Base-by-base conservation (phyloP, 2,797 vertebrate genomes). In the Clarias fuscus region DNA sequence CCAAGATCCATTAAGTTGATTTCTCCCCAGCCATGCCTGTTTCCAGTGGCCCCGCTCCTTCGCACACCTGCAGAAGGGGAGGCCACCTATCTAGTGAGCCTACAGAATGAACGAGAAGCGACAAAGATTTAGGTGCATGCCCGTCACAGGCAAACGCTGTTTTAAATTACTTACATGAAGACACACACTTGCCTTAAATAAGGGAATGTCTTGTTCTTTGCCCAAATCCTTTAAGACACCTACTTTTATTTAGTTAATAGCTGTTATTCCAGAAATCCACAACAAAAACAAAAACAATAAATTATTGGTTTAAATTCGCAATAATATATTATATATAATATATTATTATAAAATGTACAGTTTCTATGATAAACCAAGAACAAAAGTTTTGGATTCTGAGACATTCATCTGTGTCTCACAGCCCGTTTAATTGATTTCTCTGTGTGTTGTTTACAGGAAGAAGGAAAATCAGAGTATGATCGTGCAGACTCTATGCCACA, bases 401-500 rank as follows among this genome's bases (percentile, higher is more conserved):
- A 83, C 37, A 40, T 48, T 82, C 30, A 58, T 11, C 59, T 27
- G 27, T 67, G 40, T 7, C 30, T 18, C 20, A 82, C 20, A 58
- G 30, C 24, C 33, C 1, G n/a, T 56, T 56, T 30, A 56, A 10
- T 68, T n/a, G 30, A 15, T 88, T 27, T 85, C n/a, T 33, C 33
- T 33, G 71, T 0, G 33, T 88, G 53, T 83, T 85, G 67, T 84
- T 88, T 22, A 8, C 91, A 98, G 97, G 97, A 96, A 94, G 48
- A 96, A 97, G 90, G 94, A 93, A 88, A 98, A 98, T 0, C 94
- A 94, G 68, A 96, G 95, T 13, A 93, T 96, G 90, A 96, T 93
- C 10, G 96, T 97, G 84, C 95, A 94, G 87, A 96, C 97, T 0
- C 92, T 96, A 71, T 98, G 97, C 91, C 97, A 97, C 89, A 92